Conservation (phyloP, 2,888 invertebrate species). For the Lomographa bimaculata region DNA sequence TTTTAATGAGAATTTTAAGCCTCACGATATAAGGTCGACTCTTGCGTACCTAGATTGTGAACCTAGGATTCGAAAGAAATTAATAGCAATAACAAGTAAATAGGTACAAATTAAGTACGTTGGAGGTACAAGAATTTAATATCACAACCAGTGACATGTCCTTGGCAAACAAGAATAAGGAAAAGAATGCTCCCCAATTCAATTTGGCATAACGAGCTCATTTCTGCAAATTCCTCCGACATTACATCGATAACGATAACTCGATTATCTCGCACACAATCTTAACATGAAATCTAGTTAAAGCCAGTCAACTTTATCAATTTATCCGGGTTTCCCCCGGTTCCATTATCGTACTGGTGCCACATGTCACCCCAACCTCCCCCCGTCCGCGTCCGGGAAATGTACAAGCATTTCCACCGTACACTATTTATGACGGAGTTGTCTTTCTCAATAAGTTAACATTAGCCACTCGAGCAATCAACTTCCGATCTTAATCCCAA, state of each 20-base stretch:
- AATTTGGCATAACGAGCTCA: constrained; percentile 16
- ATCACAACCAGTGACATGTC: not conserved
- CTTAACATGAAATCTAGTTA: constrained; percentile 34
- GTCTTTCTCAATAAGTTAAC: constrained; percentile 51
- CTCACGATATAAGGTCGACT: too few species aligned
- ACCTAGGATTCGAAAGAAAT: too few species aligned
- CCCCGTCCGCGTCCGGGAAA: constrained; percentile 43
- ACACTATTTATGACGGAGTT: constrained; percentile 48
- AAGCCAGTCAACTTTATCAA: constrained; percentile 50
- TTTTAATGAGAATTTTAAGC: too few species aligned
- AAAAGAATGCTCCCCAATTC: constrained; percentile 15
- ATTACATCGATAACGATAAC: constrained; percentile 25
- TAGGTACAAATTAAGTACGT: too few species aligned
- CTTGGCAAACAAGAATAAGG: constrained; percentile 5
- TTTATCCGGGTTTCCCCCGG: constrained; percentile 43
- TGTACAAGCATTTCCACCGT: constrained; percentile 45
- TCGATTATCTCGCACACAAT: constrained; percentile 26
- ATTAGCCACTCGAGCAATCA: constrained; percentile 37
- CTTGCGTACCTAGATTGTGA: too few species aligned
- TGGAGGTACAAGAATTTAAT: too few species aligned
- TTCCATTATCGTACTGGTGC: constrained; percentile 38
- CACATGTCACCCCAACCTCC: constrained; percentile 41
- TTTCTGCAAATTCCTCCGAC: constrained; percentile 3
- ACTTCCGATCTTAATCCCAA: constrained; percentile 36
- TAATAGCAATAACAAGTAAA: too few species aligned